Conservation (phyloP, 2,113 vertebrate species). For the Ptyas mucosa region DNA sequence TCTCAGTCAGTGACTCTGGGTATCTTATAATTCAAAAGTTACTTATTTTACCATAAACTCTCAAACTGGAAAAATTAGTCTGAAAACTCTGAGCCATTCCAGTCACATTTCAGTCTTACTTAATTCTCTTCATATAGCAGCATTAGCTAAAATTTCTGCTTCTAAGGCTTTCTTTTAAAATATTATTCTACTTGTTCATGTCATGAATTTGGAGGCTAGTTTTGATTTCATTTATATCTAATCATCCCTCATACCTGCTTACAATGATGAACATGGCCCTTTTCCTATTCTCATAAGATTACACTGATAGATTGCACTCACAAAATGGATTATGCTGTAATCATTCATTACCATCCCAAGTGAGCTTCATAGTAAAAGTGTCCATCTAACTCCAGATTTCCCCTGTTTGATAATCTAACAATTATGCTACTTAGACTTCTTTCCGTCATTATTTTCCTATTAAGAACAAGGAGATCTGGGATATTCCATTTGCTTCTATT, state of each 20-base stretch:
- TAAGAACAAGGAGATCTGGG: not conserved
- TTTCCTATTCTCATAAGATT: not conserved
- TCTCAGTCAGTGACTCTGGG: not conserved
- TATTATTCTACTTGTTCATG: not conserved
- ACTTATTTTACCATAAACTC: not conserved
- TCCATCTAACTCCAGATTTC: not conserved
- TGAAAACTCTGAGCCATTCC: not conserved
- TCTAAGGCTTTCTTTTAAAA: not conserved
- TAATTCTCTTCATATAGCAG: not conserved
- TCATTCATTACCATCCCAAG: not conserved
- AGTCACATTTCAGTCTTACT: not conserved
- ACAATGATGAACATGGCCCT: not conserved
- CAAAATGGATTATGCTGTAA: not conserved
- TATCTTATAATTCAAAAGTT: not conserved
- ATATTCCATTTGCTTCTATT: not conserved
- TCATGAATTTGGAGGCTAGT: not conserved
- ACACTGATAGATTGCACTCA: not conserved
- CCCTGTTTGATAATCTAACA: not conserved
- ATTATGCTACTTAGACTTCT: not conserved
- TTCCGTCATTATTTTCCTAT: not conserved
- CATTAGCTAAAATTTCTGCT: not conserved
- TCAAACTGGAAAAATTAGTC: not conserved
- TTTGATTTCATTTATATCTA: not conserved
- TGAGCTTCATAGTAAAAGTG: not conserved
- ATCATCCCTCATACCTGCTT: not conserved